Base-by-base conservation (phyloP, 2,797 vertebrate genomes). In the Sebastes nivosus region DNA sequence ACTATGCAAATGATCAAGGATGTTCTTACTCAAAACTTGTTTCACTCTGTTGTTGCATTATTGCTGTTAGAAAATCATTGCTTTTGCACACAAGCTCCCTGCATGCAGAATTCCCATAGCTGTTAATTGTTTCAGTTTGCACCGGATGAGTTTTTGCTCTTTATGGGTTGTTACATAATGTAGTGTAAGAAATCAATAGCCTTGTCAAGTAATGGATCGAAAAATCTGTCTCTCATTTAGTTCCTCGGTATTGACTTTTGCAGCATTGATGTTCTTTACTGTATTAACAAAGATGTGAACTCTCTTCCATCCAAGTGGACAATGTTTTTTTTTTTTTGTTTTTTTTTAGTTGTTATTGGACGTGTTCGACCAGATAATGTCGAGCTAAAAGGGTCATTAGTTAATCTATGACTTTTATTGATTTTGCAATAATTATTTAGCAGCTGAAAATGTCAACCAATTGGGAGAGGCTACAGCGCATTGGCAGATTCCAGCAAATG, bases 361-460 rank as follows among this genome's bases (percentile, higher is more conserved):
- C 1, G 1, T 60, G 55, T 4, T 9, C 55, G 75, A 59, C 9
- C 24, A 73, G 69, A 82, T 82, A 67, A 84, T 74, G 46, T 29
- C 36, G n/a, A 27, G 30, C 65, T 81, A 72, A 64, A 85, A 68
- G 61, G 76, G 57, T 60, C 74, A 87, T 90, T 89, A 72, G 69
- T 80, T 70, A 77, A 77, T 77, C 75, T 59, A 77, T 83, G 61
- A 85, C 32, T 81, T 80, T 67, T 34, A 87, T 86, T 67, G 84
- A 92, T 85, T 89, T 83, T 83, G 20, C 9, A 82, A 82, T 55
- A 24, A 82, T 87, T 75, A 78, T 82, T 78, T 54, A 69, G 63
- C 69, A 59, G 54, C 71, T 65, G 61, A 52, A 85, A 88, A 90
- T 89, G 82, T 81, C 87, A 88, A 57, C 30, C 66, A 27, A 2